Conservation (phyloP, 2,888 invertebrate genomes). For the Drosophila stalkeri region DNA sequence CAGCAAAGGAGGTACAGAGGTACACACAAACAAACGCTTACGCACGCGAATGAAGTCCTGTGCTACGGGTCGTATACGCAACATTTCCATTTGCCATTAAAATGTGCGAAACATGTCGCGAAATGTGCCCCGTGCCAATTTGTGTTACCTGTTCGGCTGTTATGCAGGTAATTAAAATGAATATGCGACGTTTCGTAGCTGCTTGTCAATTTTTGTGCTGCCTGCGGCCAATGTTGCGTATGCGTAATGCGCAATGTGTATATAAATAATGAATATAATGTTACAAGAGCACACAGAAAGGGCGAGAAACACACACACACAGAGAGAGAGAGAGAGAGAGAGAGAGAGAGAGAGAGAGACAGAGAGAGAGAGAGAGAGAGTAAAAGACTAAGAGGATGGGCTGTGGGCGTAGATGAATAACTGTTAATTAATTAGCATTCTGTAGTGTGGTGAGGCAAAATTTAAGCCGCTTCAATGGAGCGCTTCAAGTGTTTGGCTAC, state of each 20-base stretch:
- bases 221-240: constrained; percentile 43
- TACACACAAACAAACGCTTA: constrained; percentile 1
- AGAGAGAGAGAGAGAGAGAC: neutral
- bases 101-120: constrained; percentile 64
- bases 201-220: constrained; percentile 62
- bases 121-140: constrained; percentile 56
- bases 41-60: neutral
- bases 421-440: constrained; percentile 73
- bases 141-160: constrained; percentile 57
- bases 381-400: neutral
- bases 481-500: constrained; percentile 56
- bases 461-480: constrained; percentile 52
- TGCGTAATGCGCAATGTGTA: constrained; percentile 64
- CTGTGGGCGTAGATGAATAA: neutral
- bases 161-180: constrained; percentile 75
- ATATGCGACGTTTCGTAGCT: constrained; percentile 45
- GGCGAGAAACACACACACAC: neutral
- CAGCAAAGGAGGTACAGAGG: constrained; percentile 15
- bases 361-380: neutral
- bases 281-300: constrained; percentile 21
- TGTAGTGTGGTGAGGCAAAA: constrained; percentile 38
- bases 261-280: constrained; percentile 70
- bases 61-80: constrained; percentile 57
- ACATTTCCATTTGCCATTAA: constrained; percentile 70
- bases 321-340: constrained; percentile 2